Percentiles rank a stretch among this genome's conserved stretches.
Conservation (phyloP, 2,113 vertebrate species). For the Rostratula benghalensis region DNA sequence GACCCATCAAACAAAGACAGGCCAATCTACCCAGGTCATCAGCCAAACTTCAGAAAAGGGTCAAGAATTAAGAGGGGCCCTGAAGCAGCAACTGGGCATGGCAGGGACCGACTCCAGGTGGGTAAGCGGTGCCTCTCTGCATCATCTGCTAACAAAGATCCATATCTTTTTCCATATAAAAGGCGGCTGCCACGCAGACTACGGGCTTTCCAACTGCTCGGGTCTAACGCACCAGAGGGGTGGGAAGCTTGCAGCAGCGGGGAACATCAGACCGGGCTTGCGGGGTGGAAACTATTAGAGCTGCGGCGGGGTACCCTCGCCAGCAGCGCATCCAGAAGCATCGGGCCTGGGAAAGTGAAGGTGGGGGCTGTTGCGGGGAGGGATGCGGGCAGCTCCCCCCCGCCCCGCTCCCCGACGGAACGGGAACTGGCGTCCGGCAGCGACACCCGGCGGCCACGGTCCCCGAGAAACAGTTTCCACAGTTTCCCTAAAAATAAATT, state of each 20-base stretch:
- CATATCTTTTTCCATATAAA: fast-evolving
- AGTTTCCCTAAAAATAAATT: fast-evolving
- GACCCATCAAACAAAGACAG: not conserved
- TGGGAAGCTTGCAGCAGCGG: fast-evolving
- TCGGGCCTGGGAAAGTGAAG: no score
- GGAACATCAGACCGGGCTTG: no score
- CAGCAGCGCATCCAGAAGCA: not conserved
- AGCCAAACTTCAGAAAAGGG: not conserved
- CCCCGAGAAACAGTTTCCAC: no score
- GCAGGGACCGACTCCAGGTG: not conserved
- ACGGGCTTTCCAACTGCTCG: fast-evolving
- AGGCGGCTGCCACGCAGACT: fast-evolving
- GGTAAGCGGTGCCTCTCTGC: fast-evolving
- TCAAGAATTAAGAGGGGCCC: not conserved
- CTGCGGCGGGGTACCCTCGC: not conserved
- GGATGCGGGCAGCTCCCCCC: not conserved
- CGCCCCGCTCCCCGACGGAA: no score
- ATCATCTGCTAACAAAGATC: not conserved
- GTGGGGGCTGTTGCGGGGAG: not conserved
- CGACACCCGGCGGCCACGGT: not conserved
- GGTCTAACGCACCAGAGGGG: fast-evolving
- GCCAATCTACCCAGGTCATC: not conserved
- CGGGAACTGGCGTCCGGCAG: not conserved
- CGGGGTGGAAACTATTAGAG: fast-evolving
- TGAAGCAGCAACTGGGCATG: not conserved